Evolutionary conservation across 1,140 invertebrate genomes (phyloP).

Genomic region (Conopomorpha cramerella): DNA sequence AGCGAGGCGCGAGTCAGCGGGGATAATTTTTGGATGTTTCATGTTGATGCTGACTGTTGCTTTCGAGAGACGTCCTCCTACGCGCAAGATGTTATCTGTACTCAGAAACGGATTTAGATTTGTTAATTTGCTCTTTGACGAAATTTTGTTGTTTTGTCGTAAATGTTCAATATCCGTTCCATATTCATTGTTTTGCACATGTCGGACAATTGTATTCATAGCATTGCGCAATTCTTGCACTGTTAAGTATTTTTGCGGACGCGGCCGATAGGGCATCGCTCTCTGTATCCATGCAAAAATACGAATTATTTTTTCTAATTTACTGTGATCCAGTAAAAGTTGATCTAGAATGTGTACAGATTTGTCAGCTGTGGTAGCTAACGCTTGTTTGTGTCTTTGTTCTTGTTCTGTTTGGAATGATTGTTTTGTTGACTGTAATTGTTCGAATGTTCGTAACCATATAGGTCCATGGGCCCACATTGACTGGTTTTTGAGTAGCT

Average conservation of each 20-base stretch:
- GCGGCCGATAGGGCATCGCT: slow-evolving; percentile 1
- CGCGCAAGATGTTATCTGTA: background rate
- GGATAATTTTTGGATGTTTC: slow-evolving; percentile 31
- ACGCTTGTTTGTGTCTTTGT: background rate
- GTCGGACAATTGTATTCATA: background rate
- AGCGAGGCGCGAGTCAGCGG: background rate
- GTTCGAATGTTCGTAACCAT: background rate
- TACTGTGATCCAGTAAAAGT: background rate
- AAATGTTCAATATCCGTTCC: slow-evolving; percentile 3
- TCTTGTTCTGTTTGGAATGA: background rate
- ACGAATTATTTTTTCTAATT: slow-evolving; percentile 1
- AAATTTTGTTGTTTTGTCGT: background rate
- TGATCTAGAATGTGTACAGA: no score
- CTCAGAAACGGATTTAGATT: slow-evolving; percentile 21
- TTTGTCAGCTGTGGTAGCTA: no score
- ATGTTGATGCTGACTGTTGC: slow-evolving; percentile 14
- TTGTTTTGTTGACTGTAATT: slow-evolving; percentile 10
- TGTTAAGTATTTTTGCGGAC: slow-evolving; percentile 5
- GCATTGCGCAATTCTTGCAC: slow-evolving; percentile 4
- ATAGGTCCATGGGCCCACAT: background rate
- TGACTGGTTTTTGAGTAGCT: background rate
- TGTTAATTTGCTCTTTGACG: slow-evolving; percentile 6
- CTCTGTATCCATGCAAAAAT: slow-evolving; percentile 5
- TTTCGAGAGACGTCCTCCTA: slow-evolving; percentile 11
- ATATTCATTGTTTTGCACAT: slow-evolving; percentile 1